Conservation (phyloP, 2,797 vertebrate genomes). For the Schizothorax lantsangensis region DNA sequence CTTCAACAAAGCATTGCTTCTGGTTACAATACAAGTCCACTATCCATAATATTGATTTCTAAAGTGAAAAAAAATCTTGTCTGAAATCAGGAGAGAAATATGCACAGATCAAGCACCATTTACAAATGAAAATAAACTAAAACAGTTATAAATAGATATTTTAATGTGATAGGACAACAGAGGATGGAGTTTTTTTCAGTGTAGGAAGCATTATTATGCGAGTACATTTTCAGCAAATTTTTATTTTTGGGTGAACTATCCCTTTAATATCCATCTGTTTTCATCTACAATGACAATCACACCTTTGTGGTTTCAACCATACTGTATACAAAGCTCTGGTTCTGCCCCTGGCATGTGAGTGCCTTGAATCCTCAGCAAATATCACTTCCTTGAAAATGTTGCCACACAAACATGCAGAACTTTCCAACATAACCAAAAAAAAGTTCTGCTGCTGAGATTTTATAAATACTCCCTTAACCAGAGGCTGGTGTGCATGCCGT, state of each 20-base stretch:
- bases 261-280: not conserved
- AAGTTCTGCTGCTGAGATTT: constrained; percentile 25
- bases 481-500: constrained; percentile 70
- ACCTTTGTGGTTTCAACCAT: constrained; percentile 48
- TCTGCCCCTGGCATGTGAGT: constrained; percentile 70
- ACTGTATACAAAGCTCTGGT: constrained; percentile 10
- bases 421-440: constrained; percentile 48
- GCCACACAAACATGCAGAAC: constrained; percentile 69
- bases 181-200: not conserved
- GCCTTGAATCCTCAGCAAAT: constrained; percentile 68
- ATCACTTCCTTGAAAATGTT: constrained; percentile 61
- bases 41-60: not conserved
- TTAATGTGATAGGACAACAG: not conserved
- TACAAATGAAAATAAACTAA: not conserved
- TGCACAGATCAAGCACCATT: not conserved
- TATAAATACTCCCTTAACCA: constrained; percentile 69
- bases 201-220: not conserved
- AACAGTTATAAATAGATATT: not conserved
- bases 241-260: not conserved
- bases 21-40: not conserved
- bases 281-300: constrained; percentile 14
- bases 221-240: no score
- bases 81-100: not conserved
- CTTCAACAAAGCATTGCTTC: not conserved
- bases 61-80: not conserved